Conservation (phyloP, 2,888 invertebrate genomes). For the Ophion costatus region DNA sequence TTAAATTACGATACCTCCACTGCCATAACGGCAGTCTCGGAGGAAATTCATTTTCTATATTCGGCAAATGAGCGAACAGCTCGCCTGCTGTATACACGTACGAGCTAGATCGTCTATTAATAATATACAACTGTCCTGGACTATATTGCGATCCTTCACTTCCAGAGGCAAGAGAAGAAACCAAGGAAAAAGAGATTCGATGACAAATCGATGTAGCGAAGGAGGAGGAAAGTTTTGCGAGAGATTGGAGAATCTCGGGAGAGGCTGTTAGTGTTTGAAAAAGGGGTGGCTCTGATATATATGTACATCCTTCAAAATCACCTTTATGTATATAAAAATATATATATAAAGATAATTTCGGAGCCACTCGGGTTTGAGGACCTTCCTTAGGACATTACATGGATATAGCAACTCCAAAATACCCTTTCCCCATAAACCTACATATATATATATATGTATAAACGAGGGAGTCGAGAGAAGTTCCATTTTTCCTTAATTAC, state of each 20-base stretch:
- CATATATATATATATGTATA: conserved; percentile 12
- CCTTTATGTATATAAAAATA: neutral
- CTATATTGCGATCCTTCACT: conserved; percentile 57
- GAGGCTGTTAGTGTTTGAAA: conserved; percentile 46
- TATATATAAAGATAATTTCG: neutral
- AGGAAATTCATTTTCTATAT: no score
- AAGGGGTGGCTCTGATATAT: conserved; percentile 40
- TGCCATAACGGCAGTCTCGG: no score
- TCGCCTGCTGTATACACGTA: neutral
- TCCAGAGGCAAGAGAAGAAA: conserved; percentile 33
- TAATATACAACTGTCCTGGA: conserved; percentile 43
- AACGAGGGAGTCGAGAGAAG: conserved; percentile 56
- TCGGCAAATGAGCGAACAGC: no score
- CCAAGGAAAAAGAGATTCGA: conserved; percentile 39
- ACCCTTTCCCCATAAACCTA: neutral
- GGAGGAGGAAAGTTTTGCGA: conserved; percentile 32
- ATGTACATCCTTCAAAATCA: neutral
- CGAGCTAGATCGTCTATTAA: conserved; percentile 51
- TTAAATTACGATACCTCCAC: no score
- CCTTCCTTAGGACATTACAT: neutral
- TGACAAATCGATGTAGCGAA: conserved; percentile 62
- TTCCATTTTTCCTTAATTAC: conserved; percentile 82
- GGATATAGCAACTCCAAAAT: neutral
- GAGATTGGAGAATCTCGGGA: conserved; percentile 51
- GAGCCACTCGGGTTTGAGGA: no score